A percentile compares a stretch with the other conserved stretches of the same genome.
These are phyloP conservation scores for Macropis europaea DNA, from an alignment of 2,888 invertebrate species.

Conservation along the genomic window DNA sequence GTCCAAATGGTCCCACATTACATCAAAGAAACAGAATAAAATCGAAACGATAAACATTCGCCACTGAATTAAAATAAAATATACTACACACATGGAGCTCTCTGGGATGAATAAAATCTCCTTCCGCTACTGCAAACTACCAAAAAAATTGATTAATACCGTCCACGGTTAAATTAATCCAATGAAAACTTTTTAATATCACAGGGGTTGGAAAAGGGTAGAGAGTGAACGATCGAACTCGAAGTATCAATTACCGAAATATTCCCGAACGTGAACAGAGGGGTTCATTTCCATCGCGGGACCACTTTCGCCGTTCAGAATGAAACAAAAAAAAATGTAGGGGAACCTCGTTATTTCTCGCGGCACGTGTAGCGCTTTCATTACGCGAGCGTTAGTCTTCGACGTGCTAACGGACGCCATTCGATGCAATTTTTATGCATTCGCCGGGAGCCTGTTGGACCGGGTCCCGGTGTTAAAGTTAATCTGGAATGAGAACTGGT, in stretches of 20 bases:
- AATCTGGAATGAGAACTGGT: conserved; percentile 57
- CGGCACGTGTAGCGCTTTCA: conserved; percentile 50
- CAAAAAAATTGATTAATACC: no score
- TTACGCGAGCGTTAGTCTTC: conserved; percentile 32
- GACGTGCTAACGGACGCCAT: conserved; percentile 38
- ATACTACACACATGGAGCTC: no score
- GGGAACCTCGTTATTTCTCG: conserved; percentile 38
- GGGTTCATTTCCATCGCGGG: conserved; percentile 21
- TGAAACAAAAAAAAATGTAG: neutral
- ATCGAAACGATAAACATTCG: no score
- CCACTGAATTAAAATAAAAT: no score
- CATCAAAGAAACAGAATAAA: no score
- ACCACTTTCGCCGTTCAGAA: neutral
- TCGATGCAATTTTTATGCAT: conserved; percentile 60
- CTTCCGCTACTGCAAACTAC: no score
- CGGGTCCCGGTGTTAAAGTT: conserved; percentile 47
- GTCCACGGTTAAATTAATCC: no score
- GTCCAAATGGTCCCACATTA: no score
- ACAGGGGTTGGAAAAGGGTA: no score
- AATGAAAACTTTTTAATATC: no score
- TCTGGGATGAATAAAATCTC: no score
- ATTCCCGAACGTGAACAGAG: neutral
- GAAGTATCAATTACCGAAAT: conserved; percentile 44
- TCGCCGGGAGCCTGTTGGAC: conserved; percentile 12
- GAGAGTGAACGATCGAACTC: conserved; percentile 16